Percentiles rank a stretch among this genome's conserved stretches.
phyloP scores from a whole-genome alignment of 1,140 invertebrate species.

The Drosophila fuyamai region DNA sequence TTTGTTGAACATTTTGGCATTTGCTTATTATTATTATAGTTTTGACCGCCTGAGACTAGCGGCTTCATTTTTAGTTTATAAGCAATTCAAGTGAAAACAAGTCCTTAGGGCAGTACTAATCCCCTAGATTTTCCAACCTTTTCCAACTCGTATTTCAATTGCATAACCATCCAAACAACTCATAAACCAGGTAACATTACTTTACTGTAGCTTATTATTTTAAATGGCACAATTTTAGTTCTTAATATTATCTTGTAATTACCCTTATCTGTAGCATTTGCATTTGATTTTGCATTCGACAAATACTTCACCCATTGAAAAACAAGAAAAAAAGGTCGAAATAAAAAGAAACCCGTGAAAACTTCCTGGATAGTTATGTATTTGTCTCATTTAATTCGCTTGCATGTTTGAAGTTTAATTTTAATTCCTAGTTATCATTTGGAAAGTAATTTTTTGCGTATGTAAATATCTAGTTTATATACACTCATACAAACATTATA shows the following conservation, averaged over 20 bases:
- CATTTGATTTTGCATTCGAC: slow-evolving; percentile 70
- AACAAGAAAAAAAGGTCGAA: slow-evolving; percentile 16
- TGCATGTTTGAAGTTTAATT: slow-evolving; percentile 73
- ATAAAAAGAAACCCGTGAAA: slow-evolving; percentile 12
- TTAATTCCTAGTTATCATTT: slow-evolving; percentile 74
- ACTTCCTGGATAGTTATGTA: slow-evolving; percentile 41
- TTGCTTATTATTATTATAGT: slow-evolving; percentile 21
- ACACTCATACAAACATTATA: slow-evolving; percentile 53
- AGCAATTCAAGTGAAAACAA: slow-evolving; percentile 8
- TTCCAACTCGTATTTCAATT: slow-evolving; percentile 6
- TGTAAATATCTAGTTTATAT: slow-evolving; percentile 75
- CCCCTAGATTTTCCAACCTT: not conserved
- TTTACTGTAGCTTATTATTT: slow-evolving; percentile 47
- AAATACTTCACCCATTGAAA: slow-evolving; percentile 40
- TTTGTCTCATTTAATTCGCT: slow-evolving; percentile 64
- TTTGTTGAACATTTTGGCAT: slow-evolving; percentile 27
- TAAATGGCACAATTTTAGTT: slow-evolving; percentile 49
- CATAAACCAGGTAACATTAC: slow-evolving; percentile 44
- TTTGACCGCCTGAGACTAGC: slow-evolving; percentile 10
- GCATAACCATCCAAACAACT: slow-evolving; percentile 29
- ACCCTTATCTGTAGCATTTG: slow-evolving; percentile 71
- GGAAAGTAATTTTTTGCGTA: slow-evolving; percentile 75
- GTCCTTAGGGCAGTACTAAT: slow-evolving; percentile 27
- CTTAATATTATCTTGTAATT: slow-evolving; percentile 67
- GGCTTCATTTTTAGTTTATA: slow-evolving; percentile 16